Base-by-base conservation (phyloP, 1,140 invertebrate species). In the Tribolium madens region DNA sequence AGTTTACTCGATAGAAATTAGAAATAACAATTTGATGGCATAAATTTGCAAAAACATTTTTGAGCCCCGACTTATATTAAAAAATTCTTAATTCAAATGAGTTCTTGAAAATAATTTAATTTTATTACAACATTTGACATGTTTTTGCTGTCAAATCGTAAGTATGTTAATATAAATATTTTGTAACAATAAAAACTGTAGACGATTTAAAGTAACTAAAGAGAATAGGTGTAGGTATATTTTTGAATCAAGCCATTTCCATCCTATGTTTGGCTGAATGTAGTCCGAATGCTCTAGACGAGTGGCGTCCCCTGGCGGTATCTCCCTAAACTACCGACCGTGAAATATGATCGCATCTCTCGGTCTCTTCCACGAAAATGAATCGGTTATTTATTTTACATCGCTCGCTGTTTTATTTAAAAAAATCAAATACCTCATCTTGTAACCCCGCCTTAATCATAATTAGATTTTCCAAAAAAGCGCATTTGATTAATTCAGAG, bases 321-420 rank as follows among this genome's bases (percentile, higher is more conserved):
- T 75, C 68, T 79, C 76, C 46, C 60, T 53, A 79, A 77, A 79
- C 73, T 75, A 78, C 76, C 75, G 57, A 76, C 77, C 82, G 82
- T 83, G 82, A 83, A 83, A 83, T 83, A 82, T 83, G 82, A 81
- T 76, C 72, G 79, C 75, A 79, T 81, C 76, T 78, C 73, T 21
- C 46, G 14, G 70, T 33, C 47, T 57, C 48, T 73, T 47, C 48
- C 48, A 72, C 42, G 69, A 71, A 47, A 71, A 71, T 71, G 47
- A 71, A 71, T 71, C 68, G 68, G 42, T 71, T 71, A 71, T 71
- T 47, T 71, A 71, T 71, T 48, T 71, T 47, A 48, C 57, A 64
- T 33, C 26, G 21, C 57, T 31, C 53, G 57, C 0, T 64, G 26
- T 33, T 64, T 64, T 64, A 13, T 33, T 33, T 31, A 64, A 64